Evolutionary conservation across 2,888 invertebrate genomes (phyloP).

Genomic region (Julus scanicus): DNA sequence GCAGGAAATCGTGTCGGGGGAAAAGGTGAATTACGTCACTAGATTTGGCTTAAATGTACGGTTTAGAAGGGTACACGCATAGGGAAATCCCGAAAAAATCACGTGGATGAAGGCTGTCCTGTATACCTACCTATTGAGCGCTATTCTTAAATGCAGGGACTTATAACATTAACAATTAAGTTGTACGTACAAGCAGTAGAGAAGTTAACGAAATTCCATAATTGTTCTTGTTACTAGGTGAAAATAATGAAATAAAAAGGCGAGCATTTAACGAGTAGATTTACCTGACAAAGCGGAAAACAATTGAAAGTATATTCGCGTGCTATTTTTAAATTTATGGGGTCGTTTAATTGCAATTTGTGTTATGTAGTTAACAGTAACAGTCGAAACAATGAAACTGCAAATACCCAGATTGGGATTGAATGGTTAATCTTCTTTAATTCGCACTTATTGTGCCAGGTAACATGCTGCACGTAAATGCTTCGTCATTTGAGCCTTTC

Average conservation of each 20-base stretch:
- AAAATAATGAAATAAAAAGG: not conserved
- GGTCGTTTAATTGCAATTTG: too few relatives aligned
- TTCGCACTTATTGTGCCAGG: too few relatives aligned
- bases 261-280: too few relatives aligned
- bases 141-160: not conserved
- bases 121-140: not conserved
- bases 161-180: not conserved
- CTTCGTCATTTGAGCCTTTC: too few relatives aligned
- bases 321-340: too few relatives aligned
- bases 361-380: too few relatives aligned
- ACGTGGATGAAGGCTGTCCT: not conserved
- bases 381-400: too few relatives aligned
- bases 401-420: too few relatives aligned
- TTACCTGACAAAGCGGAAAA: too few relatives aligned
- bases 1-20: not conserved
- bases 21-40: slow-evolving; percentile 34
- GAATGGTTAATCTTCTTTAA: too few relatives aligned
- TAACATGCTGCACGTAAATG: too few relatives aligned
- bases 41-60: not conserved
- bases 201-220: not conserved
- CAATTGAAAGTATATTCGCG: too few relatives aligned
- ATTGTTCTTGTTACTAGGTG: not conserved
- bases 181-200: not conserved
- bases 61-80: not conserved
- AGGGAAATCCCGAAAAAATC: slow-evolving; percentile 26